These are phyloP conservation scores for Cephus spinipes DNA, from an alignment of 2,888 invertebrate species.

Conservation along the genomic window DNA sequence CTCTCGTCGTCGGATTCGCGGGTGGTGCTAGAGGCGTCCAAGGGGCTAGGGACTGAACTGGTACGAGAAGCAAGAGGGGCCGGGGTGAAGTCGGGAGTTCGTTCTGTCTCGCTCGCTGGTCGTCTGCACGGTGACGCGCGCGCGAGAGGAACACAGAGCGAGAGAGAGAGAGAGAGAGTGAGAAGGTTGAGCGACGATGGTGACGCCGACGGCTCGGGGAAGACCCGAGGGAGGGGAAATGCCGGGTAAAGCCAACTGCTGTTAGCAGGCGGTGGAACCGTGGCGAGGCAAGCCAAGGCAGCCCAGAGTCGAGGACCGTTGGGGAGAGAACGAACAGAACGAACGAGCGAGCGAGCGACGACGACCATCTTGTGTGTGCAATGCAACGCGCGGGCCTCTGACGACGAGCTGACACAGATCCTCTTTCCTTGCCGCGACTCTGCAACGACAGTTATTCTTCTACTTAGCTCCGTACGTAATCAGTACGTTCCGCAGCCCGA, in stretches of 20 bases:
- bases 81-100: not conserved
- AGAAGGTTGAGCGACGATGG: slow-evolving; percentile 1
- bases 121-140: not conserved
- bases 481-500: not conserved
- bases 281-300: slow-evolving; percentile 16
- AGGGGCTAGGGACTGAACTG: not conserved
- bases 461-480: not conserved
- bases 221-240: not conserved
- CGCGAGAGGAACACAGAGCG: not conserved
- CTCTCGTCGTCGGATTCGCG: not conserved
- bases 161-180: not conserved
- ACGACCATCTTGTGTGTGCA: slow-evolving; percentile 25
- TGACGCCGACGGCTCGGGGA: not conserved
- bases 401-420: not conserved
- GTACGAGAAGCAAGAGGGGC: not conserved
- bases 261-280: slow-evolving; percentile 23
- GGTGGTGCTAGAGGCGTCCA: not conserved
- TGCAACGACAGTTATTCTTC: not conserved
- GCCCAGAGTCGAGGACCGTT: slow-evolving; percentile 10
- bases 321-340: slow-evolving; percentile 14
- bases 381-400: slow-evolving; percentile 6
- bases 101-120: not conserved
- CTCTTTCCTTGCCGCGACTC: not conserved
- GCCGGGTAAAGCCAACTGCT: slow-evolving; percentile 20
- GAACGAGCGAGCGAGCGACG: slow-evolving; percentile 4